Evolutionary conservation across 2,113 vertebrate species (phyloP), one percentile per base, ranked within the genome.

Genomic region (Mormyrus lacerda): DNA sequence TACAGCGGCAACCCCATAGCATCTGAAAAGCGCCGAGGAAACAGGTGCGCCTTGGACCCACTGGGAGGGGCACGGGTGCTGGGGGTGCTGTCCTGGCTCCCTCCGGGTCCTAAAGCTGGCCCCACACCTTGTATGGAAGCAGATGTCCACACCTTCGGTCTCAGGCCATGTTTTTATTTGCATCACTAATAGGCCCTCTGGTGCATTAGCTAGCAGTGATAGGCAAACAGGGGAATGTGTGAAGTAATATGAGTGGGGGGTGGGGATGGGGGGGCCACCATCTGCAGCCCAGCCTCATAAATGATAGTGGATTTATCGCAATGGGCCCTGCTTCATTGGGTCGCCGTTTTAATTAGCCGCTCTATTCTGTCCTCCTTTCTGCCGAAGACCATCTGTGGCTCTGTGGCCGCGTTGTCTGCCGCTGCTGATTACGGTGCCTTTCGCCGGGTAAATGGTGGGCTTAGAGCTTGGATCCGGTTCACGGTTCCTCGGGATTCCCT

Each of bases 131-230:
- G 45, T 73, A 45, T 44, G 17, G 53, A 39, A 19, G 47, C 9
- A 21, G 31, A 79, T 2, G 47, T 39, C 31, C 69, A 42, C 51
- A 39, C 76, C 53, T 50, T 27, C 48, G 88, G 92, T 93, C 93
- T 94, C 93, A 89, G 92, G 91, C 91, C 91, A 93, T 94, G 93
- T 95, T 95, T 95, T 91, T 91, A 93, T 95, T 94, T 94, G 93
- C 94, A 94, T 95, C 91, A 53, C 73, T 94, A 94, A 94, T 93
- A 89, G 90, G 47, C 87, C 53, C 45, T 88, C 42, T 89, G 88
- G 91, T 93, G 91, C 93, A 93, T 90, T 90, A 90, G 69, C 88
- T 82, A 84, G 27, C 17, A 7, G 90, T 44, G 31, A 90, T 90
- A 90, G 87, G 91, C 93, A 92, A 90, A 92, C 87, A 69, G 88